phyloP scores from a whole-genome alignment of 2,888 invertebrate species.

The Mythimna loreyi region DNA sequence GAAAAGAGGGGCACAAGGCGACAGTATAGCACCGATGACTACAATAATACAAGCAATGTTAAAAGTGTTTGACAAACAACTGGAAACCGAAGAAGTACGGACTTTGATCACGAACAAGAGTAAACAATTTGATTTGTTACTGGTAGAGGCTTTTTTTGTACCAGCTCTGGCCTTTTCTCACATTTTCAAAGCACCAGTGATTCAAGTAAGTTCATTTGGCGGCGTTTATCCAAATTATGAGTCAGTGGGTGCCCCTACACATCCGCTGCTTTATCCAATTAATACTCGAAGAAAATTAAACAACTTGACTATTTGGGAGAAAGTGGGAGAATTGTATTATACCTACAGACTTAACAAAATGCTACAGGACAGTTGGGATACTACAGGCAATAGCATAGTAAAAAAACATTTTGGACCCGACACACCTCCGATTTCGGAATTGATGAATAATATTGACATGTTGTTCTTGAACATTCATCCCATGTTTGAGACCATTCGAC shows the following conservation, averaged over 20 bases:
- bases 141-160: slow-evolving; percentile 62
- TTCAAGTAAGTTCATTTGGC: slow-evolving; percentile 71
- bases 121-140: slow-evolving; percentile 67
- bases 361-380: not conserved
- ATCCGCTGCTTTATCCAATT: slow-evolving; percentile 68
- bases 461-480: slow-evolving; percentile 68
- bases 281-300: slow-evolving; percentile 47
- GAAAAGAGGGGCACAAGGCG: slow-evolving; percentile 13
- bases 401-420: slow-evolving; percentile 59
- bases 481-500: slow-evolving; percentile 67
- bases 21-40: slow-evolving; percentile 20
- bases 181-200: slow-evolving; percentile 64
- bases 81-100: slow-evolving; percentile 52
- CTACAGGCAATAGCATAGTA: slow-evolving; percentile 3
- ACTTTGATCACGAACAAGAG: slow-evolving; percentile 56
- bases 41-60: not conserved
- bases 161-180: slow-evolving; percentile 57
- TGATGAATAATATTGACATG: slow-evolving; percentile 68
- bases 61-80: slow-evolving; percentile 46
- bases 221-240: slow-evolving; percentile 49
- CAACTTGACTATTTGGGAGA: slow-evolving; percentile 68
- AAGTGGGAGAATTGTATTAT: slow-evolving; percentile 58
- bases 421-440: slow-evolving; percentile 58
- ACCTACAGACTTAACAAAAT: slow-evolving; percentile 35
- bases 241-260: slow-evolving; percentile 64